Evolutionary conservation across 2,113 vertebrate genomes (phyloP).

Genomic region (Diphyllodes magnificus): DNA sequence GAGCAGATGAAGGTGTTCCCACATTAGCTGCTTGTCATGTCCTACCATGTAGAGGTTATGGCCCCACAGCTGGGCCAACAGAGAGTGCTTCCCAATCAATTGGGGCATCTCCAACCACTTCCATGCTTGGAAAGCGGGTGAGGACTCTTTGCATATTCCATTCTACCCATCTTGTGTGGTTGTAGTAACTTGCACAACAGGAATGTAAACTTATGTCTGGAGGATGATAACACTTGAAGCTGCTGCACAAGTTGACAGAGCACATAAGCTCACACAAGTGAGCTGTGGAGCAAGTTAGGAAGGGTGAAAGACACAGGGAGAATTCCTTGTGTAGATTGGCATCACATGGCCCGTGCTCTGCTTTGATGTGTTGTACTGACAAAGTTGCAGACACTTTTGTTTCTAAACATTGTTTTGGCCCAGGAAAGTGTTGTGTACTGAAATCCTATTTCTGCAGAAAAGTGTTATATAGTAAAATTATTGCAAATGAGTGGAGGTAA

Average conservation of each 20-base stretch:
- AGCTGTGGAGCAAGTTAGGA: not conserved
- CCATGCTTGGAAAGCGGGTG: not conserved
- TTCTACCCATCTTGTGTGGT: not conserved
- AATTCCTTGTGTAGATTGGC: not conserved
- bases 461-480: not conserved
- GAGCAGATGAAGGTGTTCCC: not conserved
- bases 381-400: not conserved
- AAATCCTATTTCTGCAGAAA: not conserved
- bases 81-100: fast-evolving
- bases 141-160: not conserved
- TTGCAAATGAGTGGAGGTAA: not conserved
- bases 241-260: not conserved
- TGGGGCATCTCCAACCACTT: not conserved
- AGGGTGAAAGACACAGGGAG: not conserved
- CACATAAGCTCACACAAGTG: fast-evolving
- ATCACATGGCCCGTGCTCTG: not conserved
- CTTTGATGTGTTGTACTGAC: not conserved
- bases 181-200: not conserved
- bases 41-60: not conserved
- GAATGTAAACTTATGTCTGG: not conserved
- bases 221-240: not conserved
- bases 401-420: not conserved
- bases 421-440: not conserved
- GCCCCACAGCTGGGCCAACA: not conserved
- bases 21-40: not conserved